A percentile compares a stretch with the other conserved stretches of the same genome.
Conservation (phyloP, 2,113 vertebrate genomes). For the Meleagris gallopavo region DNA sequence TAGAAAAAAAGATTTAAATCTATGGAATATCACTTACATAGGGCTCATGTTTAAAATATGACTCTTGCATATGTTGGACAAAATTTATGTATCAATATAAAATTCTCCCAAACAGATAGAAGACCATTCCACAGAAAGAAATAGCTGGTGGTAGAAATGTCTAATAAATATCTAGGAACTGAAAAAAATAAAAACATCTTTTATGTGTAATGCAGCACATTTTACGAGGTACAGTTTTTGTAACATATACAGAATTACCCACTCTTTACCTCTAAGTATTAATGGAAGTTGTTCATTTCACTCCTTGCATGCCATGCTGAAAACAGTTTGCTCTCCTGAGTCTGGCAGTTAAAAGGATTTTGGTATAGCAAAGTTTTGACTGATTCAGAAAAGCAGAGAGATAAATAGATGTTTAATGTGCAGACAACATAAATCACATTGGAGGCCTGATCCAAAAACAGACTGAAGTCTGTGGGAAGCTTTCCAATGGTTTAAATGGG, state of each 20-base stretch:
- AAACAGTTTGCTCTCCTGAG: not conserved
- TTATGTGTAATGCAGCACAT: constrained; percentile 31
- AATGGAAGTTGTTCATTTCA: constrained; percentile 35
- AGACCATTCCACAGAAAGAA: constrained; percentile 32
- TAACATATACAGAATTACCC: constrained; percentile 22
- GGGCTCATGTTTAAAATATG: constrained; percentile 26
- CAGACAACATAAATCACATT: not conserved
- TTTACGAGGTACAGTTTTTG: constrained; percentile 59
- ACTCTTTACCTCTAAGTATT: constrained; percentile 9
- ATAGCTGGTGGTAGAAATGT: constrained; percentile 26
- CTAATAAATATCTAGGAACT: constrained; percentile 51
- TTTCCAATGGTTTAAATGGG: not conserved
- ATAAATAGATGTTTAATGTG: constrained; percentile 38
- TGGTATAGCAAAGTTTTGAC: not conserved
- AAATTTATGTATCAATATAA: constrained; percentile 51
- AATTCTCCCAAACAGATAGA: constrained; percentile 18
- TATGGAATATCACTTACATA: constrained; percentile 19
- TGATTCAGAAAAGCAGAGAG: constrained; percentile 9
- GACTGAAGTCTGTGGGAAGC: not conserved
- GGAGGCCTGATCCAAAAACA: not conserved
- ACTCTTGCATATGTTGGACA: constrained; percentile 40
- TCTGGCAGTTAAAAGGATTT: constrained; percentile 42
- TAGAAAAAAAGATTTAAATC: constrained; percentile 48
- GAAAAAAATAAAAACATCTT: constrained; percentile 34
- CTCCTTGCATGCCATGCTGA: not conserved